A percentile compares a stretch with the other conserved stretches of the same genome.
These are phyloP conservation scores for Pomatostomus ruficeps DNA, from an alignment of 2,113 vertebrate genomes.

Conservation along the genomic window DNA sequence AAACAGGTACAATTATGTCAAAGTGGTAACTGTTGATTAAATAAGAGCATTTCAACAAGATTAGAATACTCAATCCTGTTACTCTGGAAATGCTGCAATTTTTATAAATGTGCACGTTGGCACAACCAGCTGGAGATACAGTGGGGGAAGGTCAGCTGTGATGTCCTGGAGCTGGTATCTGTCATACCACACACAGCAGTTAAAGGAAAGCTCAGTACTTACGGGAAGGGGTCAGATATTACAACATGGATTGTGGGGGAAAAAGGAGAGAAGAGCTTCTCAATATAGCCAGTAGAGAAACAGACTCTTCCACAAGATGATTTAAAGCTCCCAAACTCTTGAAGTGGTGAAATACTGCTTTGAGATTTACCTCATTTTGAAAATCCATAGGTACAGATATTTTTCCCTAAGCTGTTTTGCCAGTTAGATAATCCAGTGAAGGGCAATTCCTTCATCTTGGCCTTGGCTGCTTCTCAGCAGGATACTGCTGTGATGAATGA, in stretches of 20 bases:
- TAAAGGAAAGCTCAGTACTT: not conserved
- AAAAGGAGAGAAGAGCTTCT: not conserved
- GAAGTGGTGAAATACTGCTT: not conserved
- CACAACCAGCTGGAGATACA: not conserved
- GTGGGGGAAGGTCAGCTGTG: not conserved
- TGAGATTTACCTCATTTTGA: not conserved
- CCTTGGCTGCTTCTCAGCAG: not conserved
- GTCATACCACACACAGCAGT: not conserved
- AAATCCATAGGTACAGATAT: not conserved
- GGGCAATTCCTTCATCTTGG: not conserved
- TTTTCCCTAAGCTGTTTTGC: not conserved
- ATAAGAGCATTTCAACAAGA: not conserved
- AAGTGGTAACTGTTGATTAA: not conserved
- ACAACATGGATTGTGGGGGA: rapidly evolving
- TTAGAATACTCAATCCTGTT: not conserved
- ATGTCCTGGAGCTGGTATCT: not conserved
- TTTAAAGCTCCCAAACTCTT: not conserved
- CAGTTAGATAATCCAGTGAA: not conserved
- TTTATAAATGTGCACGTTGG: not conserved
- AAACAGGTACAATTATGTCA: not conserved
- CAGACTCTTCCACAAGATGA: not conserved
- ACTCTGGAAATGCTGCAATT: not conserved
- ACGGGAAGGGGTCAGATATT: not conserved
- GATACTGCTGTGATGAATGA: not conserved
- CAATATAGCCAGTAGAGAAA: not conserved